These are phyloP conservation scores for Meandrina meandrites DNA, from an alignment of 92 coral and sea anemone genomes.

Conservation along the genomic window DNA sequence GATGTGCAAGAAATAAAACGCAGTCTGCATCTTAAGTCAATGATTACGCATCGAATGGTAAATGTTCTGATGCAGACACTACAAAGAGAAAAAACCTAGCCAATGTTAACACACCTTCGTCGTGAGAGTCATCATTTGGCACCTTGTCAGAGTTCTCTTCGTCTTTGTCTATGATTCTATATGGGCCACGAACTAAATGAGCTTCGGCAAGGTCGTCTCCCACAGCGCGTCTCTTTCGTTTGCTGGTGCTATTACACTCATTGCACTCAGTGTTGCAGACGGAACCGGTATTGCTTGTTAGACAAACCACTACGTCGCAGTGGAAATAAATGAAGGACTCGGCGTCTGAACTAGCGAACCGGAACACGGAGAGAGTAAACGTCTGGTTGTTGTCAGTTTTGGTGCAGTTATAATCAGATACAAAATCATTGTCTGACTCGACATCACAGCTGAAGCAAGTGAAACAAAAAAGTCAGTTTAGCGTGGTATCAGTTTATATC, in stretches of 20 bases:
- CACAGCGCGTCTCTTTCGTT: background rate
- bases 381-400: background rate
- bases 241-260: background rate
- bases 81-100: background rate
- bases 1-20: no score
- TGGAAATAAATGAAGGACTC: background rate
- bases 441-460: background rate
- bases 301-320: background rate
- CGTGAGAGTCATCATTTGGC: background rate
- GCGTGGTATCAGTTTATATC: no score
- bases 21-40: no score
- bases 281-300: background rate
- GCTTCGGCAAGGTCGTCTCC: background rate
- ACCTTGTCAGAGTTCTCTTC: no score
- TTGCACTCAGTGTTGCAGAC: background rate
- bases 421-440: no score
- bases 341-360: background rate
- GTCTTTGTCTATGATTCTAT: background rate
- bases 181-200: conserved; percentile 4
- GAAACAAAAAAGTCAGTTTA: background rate
- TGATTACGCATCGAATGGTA: no score
- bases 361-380: background rate
- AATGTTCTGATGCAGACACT: no score
- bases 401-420: background rate
- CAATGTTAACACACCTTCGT: background rate